Percentiles rank a stretch among this genome's conserved stretches.
These are phyloP conservation scores for Saxidomus purpurata DNA, from an alignment of 1,140 invertebrate genomes.

Conservation along the genomic window DNA sequence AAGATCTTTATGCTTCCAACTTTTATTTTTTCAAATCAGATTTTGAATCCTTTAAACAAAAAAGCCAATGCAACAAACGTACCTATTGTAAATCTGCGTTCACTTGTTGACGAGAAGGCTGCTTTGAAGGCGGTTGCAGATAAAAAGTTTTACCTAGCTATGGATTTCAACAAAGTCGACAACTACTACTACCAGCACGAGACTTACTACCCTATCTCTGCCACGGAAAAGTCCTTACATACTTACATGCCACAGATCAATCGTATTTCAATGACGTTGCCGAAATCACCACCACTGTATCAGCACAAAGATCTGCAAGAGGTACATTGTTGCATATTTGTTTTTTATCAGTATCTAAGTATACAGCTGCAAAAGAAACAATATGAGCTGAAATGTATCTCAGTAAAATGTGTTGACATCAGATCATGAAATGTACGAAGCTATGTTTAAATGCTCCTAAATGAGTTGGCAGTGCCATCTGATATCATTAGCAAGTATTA, in stretches of 20 bases:
- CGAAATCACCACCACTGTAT: conserved; percentile 91
- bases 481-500: too few species aligned
- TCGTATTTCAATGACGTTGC: conserved; percentile 93
- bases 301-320: conserved; percentile 90
- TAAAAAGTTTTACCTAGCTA: conserved; percentile 76
- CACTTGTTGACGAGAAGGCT: conserved; percentile 88
- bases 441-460: too few species aligned
- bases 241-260: conserved; percentile 95
- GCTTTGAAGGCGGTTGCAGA: conserved; percentile 86
- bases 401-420: too few species aligned
- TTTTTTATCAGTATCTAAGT: too few species aligned
- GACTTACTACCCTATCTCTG: conserved; percentile 66
- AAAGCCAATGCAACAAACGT: conserved; percentile 86
- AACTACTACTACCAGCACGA: conserved; percentile 73
- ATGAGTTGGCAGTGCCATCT: too few species aligned
- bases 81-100: conserved; percentile 91
- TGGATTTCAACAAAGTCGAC: conserved; percentile 78
- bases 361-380: too few species aligned
- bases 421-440: too few species aligned
- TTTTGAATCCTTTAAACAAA: conserved; percentile 86
- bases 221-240: conserved; percentile 77
- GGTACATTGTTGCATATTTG: too few species aligned
- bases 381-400: too few species aligned
- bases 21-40: conserved; percentile 38
- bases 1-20: too few species aligned